phyloP scores from a whole-genome alignment of 2,888 invertebrate genomes.

The Eristalinus aeneus region DNA sequence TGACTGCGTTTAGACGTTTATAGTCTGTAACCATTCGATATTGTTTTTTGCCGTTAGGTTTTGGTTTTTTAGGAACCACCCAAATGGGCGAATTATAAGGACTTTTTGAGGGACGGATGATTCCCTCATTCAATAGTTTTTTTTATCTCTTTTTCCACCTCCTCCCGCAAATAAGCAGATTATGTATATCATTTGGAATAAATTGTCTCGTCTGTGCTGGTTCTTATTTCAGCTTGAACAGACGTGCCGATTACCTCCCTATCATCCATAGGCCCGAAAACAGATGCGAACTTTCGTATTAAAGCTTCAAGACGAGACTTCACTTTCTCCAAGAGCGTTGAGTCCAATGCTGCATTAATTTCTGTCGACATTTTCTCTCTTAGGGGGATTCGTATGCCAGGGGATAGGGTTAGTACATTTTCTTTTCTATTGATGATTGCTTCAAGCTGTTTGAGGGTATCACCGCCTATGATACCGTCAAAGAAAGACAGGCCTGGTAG shows the following conservation, averaged over 20 bases:
- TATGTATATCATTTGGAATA: slow-evolving; percentile 76
- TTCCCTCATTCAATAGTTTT: slow-evolving; percentile 73
- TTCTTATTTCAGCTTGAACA: slow-evolving; percentile 75
- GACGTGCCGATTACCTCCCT: background rate
- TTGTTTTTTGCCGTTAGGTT: slow-evolving; percentile 60
- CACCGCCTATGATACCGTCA: no score
- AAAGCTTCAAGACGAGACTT: no score
- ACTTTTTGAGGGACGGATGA: slow-evolving; percentile 73
- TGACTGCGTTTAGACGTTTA: slow-evolving; percentile 68
- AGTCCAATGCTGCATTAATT: no score
- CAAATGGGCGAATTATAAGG: slow-evolving; percentile 73
- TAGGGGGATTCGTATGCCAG: background rate
- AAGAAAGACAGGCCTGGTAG: no score
- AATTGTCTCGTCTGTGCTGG: slow-evolving; percentile 72
- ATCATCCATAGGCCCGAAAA: no score
- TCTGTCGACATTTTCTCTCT: background rate
- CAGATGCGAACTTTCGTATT: no score
- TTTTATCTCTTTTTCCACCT: slow-evolving; percentile 76
- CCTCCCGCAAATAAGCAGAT: slow-evolving; percentile 75
- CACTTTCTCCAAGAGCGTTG: no score
- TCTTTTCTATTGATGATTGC: no score
- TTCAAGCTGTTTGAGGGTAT: no score
- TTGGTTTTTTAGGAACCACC: slow-evolving; percentile 70
- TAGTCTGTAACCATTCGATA: slow-evolving; percentile 68
- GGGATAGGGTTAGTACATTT: no score